phyloP scores from a whole-genome alignment of 2,888 invertebrate genomes.

The Phorcus lineatus region DNA sequence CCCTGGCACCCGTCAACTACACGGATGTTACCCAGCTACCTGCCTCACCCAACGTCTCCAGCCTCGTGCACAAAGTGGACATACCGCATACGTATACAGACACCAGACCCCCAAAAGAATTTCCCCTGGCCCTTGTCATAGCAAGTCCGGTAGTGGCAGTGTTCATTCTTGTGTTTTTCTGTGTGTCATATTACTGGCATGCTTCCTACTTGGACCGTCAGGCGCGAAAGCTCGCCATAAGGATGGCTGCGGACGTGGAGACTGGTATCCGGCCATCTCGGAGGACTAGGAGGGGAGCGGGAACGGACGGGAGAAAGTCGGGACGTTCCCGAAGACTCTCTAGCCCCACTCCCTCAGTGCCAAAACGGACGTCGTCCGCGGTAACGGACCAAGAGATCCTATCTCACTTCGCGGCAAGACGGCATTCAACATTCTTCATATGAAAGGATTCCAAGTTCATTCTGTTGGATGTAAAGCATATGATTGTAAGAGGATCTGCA shows the following conservation, averaged over 20 bases:
- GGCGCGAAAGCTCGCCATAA: conserved; percentile 61
- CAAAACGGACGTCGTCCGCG: conserved; percentile 43
- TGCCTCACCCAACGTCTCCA: conserved; percentile 4
- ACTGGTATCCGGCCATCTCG: neutral
- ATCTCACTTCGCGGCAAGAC: conserved; percentile 56
- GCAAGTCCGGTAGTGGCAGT: conserved; percentile 66
- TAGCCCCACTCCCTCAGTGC: conserved; percentile 32
- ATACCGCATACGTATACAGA: conserved; percentile 2
- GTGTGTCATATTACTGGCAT: conserved; percentile 65
- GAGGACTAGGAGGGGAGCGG: neutral
- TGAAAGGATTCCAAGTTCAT: conserved; percentile 19
- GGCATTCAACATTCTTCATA: conserved; percentile 66
- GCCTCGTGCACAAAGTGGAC: neutral
- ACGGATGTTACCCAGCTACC: conserved; percentile 1
- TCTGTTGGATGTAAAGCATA: no score
- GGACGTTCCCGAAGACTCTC: conserved; percentile 21
- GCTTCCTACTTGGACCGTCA: conserved; percentile 62
- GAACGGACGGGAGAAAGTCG: conserved; percentile 46
- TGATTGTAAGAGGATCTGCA: no score
- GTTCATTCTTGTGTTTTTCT: conserved; percentile 64
- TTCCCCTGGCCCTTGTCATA: conserved; percentile 62
- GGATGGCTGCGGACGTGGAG: conserved; percentile 53
- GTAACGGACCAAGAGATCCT: conserved; percentile 64
- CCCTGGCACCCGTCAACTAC: conserved; percentile 14
- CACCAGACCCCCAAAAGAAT: conserved; percentile 38